Base-by-base conservation (phyloP, 1,140 invertebrate species). In the Drosophila lowei region DNA sequence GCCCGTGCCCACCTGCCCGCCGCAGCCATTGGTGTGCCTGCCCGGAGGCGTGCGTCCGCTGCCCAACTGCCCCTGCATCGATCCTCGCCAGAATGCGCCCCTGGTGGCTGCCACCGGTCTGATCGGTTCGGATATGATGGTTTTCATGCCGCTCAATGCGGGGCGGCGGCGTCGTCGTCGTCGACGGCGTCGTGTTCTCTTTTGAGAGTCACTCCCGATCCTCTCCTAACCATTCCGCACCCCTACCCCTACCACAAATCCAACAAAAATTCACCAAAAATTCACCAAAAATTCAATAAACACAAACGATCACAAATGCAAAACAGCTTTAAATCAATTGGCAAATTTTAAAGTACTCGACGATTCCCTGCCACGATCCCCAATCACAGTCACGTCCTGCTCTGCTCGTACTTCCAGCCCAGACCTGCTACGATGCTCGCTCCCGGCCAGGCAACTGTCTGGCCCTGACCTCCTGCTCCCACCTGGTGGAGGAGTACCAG, bases 371-470 rank as follows among this genome's bases (percentile, higher is more conserved):
- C 18, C 25, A 34, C 57, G 34, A 13, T 11, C 42, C 52, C 47
- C 16, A 8, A 8, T 38, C 44, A 49, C 34, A 13, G 34, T 38
- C 53, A 44, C 50, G 7, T 15, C 28, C 54, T 66, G 47, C 48
- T 58, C 50, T 72, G 46, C 42, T 58, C 43, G 18, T 71, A 54
- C 28, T 66, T 74, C 73, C 60, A 90, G 90, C 77, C 21, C 90
- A 91, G 61, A 61, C 38, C 49, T 91, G 90, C 70, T 50, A 78
- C 5, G 92, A 92, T 72, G 92, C 90, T 25, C 70, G 77, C 18
- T 72, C 75, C 15, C 80, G 89, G 53, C 8, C 34, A 9, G 93
- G 93, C 6, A 46, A 46, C 15, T 94, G 93, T 60, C 73, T 92
- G 5, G 91, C 91, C 15, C 89, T 94, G 15, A 88, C 70, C 65